Evolutionary conservation across 1,140 invertebrate species (phyloP).

Genomic region (Triops longicaudatus): DNA sequence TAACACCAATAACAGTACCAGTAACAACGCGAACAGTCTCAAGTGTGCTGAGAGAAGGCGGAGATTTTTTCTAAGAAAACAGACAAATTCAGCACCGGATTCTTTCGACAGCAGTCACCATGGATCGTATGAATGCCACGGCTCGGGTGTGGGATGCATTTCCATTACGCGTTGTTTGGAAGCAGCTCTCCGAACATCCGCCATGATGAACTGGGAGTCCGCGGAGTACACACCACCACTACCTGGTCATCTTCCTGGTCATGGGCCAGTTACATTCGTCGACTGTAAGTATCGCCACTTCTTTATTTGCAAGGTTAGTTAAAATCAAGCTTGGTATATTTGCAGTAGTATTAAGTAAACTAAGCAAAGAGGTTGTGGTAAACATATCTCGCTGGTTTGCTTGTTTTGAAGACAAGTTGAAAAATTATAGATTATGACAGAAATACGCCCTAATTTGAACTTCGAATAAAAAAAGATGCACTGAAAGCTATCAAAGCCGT

Average conservation of each 20-base stretch:
- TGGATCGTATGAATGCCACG: slow-evolving; percentile 34
- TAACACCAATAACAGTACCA: not conserved
- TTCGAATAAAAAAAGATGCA: too few relatives aligned
- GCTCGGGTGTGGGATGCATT: slow-evolving; percentile 28
- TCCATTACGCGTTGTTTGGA: slow-evolving; percentile 26
- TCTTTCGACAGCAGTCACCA: slow-evolving; percentile 38
- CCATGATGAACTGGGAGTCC: slow-evolving; percentile 27
- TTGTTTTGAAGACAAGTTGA: too few relatives aligned
- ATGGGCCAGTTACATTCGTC: slow-evolving; percentile 19
- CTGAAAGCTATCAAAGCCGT: too few relatives aligned
- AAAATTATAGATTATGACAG: too few relatives aligned
- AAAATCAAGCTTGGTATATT: too few relatives aligned
- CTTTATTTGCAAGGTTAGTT: not conserved
- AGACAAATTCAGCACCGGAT: slow-evolving; percentile 44
- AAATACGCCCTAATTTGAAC: too few relatives aligned
- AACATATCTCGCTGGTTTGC: too few relatives aligned
- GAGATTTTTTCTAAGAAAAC: slow-evolving; percentile 40
- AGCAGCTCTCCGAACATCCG: slow-evolving; percentile 21
- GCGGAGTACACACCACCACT: slow-evolving; percentile 22
- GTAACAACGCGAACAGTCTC: slow-evolving; percentile 23
- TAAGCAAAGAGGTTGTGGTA: too few relatives aligned
- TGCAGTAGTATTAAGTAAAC: too few relatives aligned
- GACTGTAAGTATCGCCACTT: slow-evolving; percentile 20
- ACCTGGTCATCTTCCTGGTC: slow-evolving; percentile 14
- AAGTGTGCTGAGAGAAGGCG: slow-evolving; percentile 35